Conservation (phyloP, 2,113 vertebrate species). For the Leptocoma aspasia region DNA sequence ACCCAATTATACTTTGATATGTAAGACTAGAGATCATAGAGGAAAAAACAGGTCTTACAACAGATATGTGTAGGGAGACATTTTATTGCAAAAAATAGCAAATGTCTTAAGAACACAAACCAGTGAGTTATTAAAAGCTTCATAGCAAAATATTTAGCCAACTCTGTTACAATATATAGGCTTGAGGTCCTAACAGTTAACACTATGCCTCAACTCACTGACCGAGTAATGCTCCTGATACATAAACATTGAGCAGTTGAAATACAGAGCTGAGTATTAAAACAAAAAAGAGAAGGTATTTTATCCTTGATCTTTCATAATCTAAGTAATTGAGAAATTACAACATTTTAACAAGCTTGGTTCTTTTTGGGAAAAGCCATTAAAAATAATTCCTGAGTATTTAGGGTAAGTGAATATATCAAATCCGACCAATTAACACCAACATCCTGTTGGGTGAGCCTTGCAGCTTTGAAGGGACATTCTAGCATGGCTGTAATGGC, state of each 20-base stretch:
- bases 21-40: background rate
- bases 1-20: background rate
- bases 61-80: background rate
- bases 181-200: slow-evolving; percentile 66
- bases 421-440: background rate
- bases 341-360: slow-evolving; percentile 22
- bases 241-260: background rate
- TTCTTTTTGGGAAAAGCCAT: slow-evolving; percentile 47
- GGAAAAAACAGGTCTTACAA: background rate
- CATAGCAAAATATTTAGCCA: slow-evolving; percentile 75
- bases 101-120: slow-evolving; percentile 71
- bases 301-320: background rate
- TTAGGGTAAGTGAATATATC: slow-evolving; percentile 24
- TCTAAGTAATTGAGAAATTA: background rate
- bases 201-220: slow-evolving; percentile 40
- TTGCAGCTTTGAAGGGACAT: background rate
- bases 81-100: slow-evolving; percentile 73
- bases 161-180: slow-evolving; percentile 68
- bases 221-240: slow-evolving; percentile 28
- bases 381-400: slow-evolving; percentile 74
- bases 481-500: background rate
- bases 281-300: background rate
- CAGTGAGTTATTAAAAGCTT: slow-evolving; percentile 75
- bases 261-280: background rate
- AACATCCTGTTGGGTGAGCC: background rate